A percentile compares a stretch with the other conserved stretches of the same genome.
Conservation (phyloP, 2,113 vertebrate genomes). For the Aegithalos caudatus region DNA sequence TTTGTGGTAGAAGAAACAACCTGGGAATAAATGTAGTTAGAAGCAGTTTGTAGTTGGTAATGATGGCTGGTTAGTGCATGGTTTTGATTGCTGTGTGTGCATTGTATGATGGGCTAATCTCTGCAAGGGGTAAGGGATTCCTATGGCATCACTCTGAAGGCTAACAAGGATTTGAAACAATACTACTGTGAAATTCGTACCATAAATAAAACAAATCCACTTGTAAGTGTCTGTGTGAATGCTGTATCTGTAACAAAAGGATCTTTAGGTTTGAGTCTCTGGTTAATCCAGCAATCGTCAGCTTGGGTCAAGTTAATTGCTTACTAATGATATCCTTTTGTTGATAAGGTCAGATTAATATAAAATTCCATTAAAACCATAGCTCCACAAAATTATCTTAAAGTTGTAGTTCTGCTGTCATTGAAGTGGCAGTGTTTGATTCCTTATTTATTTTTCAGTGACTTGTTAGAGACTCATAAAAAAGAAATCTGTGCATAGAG, state of each 20-base stretch:
- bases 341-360: not conserved
- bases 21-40: not conserved
- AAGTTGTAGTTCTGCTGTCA: not conserved
- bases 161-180: not conserved
- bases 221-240: not conserved
- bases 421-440: not conserved
- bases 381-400: not conserved
- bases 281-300: not conserved
- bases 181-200: not conserved
- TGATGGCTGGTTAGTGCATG: accelerated
- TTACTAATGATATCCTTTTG: not conserved
- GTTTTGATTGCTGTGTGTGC: not conserved
- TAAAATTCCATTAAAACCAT: not conserved
- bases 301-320: not conserved
- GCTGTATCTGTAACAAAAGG: not conserved
- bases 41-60: not conserved
- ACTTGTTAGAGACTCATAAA: not conserved
- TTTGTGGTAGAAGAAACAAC: not conserved
- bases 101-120: not conserved
- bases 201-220: not conserved
- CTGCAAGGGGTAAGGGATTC: not conserved
- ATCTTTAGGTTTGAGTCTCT: not conserved
- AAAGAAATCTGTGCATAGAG: not conserved
- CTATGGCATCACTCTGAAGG: not conserved
- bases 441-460: not conserved